Evolutionary conservation across 2,888 invertebrate species (phyloP), one percentile per base, ranked within the genome.

Genomic region (Malachius bipustulatus): DNA sequence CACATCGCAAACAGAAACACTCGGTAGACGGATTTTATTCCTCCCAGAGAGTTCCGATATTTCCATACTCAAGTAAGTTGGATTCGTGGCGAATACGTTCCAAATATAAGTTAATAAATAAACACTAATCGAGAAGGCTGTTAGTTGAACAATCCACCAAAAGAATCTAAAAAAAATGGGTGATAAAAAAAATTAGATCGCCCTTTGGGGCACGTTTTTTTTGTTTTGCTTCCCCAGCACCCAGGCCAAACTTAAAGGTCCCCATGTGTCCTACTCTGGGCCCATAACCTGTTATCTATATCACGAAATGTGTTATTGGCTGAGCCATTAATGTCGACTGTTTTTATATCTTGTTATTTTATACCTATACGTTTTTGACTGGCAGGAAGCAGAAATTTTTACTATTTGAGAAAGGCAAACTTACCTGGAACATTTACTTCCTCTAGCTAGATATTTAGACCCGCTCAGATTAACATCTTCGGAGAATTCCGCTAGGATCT

Each of bases 21-120:
- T 75, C 3, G 78, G 78, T 57, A 76, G 77, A 40, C 71, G 65
- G 3, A 77, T 66, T n/a, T n/a, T n/a, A 9, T 67, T 55, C 14
- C 63, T 58, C 27, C 74, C 66, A 1, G 72, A 69, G 54, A 70
- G 72, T 13, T 63, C 62, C 1, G 60, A 52, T 0, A 65, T 63
- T 36, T 71, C 67, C 42, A 65, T 52, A 1, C 62, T 64, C 0
- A 71, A 67, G 1, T 70, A 60, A 2, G 70, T 59, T 2, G 63
- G 62, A 34, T 57, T 58, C 2, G 38, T 41, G 12, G 52, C 52
- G 37, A 56, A 62, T 28, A 47, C 49, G 8, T 39, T 14, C 47
- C 50, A 47, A 14, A 43, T 43, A 31, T 48, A 42, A 29, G 45
- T 12, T 3, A 51, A 46, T 16, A 56, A 36, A 32, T 42, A 50